A percentile compares a stretch with the other conserved stretches of the same genome.
phyloP scores from a whole-genome alignment of 2,113 vertebrate species.

The Boleophthalmus pectinirostris region DNA sequence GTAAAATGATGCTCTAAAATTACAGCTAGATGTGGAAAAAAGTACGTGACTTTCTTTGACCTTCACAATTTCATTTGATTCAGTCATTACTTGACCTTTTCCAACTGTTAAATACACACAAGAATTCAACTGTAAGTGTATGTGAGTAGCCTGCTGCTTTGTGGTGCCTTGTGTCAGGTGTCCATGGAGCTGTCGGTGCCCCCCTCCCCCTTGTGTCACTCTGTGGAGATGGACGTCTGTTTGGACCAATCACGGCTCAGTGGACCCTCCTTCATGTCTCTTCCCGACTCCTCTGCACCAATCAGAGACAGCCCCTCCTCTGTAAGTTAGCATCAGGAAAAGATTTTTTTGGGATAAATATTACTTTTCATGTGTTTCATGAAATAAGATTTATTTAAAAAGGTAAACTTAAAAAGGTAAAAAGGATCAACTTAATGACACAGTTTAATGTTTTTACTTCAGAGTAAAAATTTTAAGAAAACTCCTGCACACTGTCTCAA shows the following conservation, averaged over 20 bases:
- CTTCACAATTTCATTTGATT: too few species aligned
- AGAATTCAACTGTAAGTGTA: too few species aligned
- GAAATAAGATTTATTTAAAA: too few species aligned
- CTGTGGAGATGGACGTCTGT: slow-evolving; percentile 78
- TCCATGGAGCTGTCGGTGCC: slow-evolving; percentile 64
- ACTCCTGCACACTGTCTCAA: too few species aligned
- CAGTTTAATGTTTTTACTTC: too few species aligned
- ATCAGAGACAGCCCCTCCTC: slow-evolving; percentile 64
- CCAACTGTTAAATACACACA: too few species aligned
- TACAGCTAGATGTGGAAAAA: neutral
- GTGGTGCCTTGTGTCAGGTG: slow-evolving; percentile 54
- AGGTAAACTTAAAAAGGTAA: too few species aligned
- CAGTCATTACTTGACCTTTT: too few species aligned
- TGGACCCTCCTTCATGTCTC: slow-evolving; percentile 71
- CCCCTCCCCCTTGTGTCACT: slow-evolving; percentile 66
- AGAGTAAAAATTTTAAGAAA: too few species aligned
- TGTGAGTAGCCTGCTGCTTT: neutral
- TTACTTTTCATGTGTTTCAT: neutral
- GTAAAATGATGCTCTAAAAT: slow-evolving; percentile 43
- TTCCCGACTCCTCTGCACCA: slow-evolving; percentile 63
- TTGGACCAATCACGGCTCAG: slow-evolving; percentile 63
- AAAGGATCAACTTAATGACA: too few species aligned
- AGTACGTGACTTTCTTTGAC: too few species aligned
- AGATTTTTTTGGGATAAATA: neutral
- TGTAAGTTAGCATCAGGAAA: slow-evolving; percentile 60